These are phyloP conservation scores for Gobio occitaniae DNA, from an alignment of 2,797 vertebrate genomes.

Conservation along the genomic window DNA sequence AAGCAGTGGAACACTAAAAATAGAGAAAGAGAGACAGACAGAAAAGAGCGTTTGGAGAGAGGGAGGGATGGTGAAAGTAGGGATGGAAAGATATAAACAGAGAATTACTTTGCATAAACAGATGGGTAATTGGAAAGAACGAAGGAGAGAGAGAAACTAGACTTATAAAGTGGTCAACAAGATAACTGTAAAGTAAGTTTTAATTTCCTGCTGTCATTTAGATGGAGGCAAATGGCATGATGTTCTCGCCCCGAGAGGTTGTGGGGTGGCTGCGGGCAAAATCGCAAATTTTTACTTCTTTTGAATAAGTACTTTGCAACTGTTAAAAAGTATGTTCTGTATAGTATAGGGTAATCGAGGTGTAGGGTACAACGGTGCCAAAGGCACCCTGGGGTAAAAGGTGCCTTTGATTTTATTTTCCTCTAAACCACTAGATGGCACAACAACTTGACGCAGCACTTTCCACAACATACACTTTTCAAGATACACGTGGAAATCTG, in stretches of 20 bases:
- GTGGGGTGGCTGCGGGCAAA: not conserved
- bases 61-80: slow-evolving; percentile 28
- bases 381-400: too few species aligned
- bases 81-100: slow-evolving; percentile 41
- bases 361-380: too few species aligned
- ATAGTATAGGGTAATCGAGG: not conserved
- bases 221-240: slow-evolving; percentile 1
- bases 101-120: slow-evolving; percentile 49
- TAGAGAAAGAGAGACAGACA: slow-evolving; percentile 75
- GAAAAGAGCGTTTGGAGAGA: slow-evolving; percentile 48
- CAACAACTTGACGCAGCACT: too few species aligned
- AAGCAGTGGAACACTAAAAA: slow-evolving; percentile 82
- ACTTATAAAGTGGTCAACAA: slow-evolving; percentile 32
- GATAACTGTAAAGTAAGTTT: slow-evolving; percentile 15
- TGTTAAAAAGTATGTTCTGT: not conserved
- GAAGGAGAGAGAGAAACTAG: slow-evolving; percentile 13
- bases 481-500: too few species aligned
- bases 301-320: not conserved
- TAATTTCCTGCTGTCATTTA: not conserved
- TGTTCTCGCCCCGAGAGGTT: slow-evolving; percentile 49
- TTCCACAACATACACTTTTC: too few species aligned
- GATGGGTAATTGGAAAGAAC: slow-evolving; percentile 38
- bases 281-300: not conserved
- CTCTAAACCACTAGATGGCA: too few species aligned
- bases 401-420: too few species aligned